A percentile compares a stretch with the other conserved stretches of the same genome.
Evolutionary conservation across 2,888 invertebrate genomes (phyloP).

Genomic region (Ennomos fuscantarius): DNA sequence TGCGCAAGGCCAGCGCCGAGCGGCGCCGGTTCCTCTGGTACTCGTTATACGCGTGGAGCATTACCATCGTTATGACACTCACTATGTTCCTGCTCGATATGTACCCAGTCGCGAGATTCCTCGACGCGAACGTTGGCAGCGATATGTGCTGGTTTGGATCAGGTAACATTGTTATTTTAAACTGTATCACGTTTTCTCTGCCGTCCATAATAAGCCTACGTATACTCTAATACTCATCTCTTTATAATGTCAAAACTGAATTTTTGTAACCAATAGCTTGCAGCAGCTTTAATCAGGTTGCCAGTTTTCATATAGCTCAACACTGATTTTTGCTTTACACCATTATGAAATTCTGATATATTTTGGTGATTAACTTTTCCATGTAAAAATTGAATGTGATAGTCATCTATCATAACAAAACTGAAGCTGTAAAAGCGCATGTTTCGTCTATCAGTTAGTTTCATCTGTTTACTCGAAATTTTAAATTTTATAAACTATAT

Average conservation of each 20-base stretch:
- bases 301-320: no score
- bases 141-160: constrained; percentile 88
- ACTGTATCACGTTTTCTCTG: no score
- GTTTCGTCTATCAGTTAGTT: constrained; percentile 5
- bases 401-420: constrained; percentile 11
- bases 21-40: constrained; percentile 87
- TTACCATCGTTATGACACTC: constrained; percentile 84
- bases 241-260: no score
- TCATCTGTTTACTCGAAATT: background rate
- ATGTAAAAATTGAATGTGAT: constrained; percentile 7
- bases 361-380: background rate
- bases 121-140: constrained; percentile 86
- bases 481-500: no score
- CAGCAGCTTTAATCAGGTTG: no score
- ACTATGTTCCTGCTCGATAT: constrained; percentile 83
- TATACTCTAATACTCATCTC: no score
- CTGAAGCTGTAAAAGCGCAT: constrained; percentile 2
- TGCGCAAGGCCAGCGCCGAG: constrained; percentile 75
- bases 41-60: constrained; percentile 89
- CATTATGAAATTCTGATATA: no score
- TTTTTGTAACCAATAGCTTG: no score
- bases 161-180: constrained; percentile 60
- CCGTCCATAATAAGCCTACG: background rate
- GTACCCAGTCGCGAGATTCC: constrained; percentile 62
- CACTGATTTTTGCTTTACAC: no score